Percentiles rank a stretch among this genome's conserved stretches.
These are phyloP conservation scores for Halocaridina rubra DNA, from an alignment of 2,888 invertebrate genomes.

Conservation along the genomic window DNA sequence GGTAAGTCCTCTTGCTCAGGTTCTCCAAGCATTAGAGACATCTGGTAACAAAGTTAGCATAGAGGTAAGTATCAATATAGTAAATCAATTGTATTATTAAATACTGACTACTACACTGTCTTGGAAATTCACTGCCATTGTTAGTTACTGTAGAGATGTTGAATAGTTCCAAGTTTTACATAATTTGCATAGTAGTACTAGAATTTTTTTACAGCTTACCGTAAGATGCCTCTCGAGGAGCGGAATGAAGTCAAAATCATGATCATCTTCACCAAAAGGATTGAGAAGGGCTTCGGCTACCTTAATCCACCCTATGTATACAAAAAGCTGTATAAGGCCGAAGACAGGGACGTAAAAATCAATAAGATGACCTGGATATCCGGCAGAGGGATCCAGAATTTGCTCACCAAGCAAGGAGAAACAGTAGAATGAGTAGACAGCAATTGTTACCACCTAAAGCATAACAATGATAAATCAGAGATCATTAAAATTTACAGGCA, in stretches of 20 bases:
- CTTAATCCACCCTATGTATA: slow-evolving; percentile 95
- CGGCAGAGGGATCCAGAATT: slow-evolving; percentile 76
- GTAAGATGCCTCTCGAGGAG: slow-evolving; percentile 92
- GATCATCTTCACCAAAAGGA: slow-evolving; percentile 96
- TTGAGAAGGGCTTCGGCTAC: slow-evolving; percentile 94
- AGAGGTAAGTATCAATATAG: not conserved
- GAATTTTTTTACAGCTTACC: no score
- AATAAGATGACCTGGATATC: slow-evolving; percentile 67
- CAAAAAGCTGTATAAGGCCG: slow-evolving; percentile 89
- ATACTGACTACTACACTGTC: no score
- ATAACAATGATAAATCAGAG: not conserved
- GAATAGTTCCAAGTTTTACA: no score
- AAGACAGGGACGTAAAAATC: slow-evolving; percentile 88
- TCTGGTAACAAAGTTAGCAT: not conserved
- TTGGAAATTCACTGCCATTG: no score
- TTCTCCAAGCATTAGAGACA: not conserved
- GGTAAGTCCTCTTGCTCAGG: not conserved
- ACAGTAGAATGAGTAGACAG: slow-evolving; percentile 90
- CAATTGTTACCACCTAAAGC: slow-evolving; percentile 89
- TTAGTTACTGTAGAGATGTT: not conserved
- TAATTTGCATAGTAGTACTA: no score
- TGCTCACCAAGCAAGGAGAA: slow-evolving; percentile 89
- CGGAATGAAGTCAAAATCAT: slow-evolving; percentile 94
- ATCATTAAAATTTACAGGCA: not conserved
- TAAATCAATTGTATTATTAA: no score